Evolutionary conservation across 1,140 invertebrate species (phyloP).

Genomic region (Oncopeltus fasciatus): DNA sequence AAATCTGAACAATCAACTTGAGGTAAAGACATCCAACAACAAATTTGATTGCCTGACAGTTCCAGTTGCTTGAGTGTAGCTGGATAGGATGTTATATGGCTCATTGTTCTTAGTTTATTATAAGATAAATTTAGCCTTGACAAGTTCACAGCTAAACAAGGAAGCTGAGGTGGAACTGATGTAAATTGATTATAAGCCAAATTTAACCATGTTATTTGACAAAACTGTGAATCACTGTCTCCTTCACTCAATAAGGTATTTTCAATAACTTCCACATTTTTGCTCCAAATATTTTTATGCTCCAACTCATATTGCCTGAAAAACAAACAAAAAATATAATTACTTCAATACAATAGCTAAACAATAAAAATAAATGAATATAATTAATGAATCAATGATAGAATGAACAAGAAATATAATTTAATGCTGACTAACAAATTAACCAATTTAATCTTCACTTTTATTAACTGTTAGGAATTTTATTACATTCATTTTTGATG

Average conservation of each 20-base stretch:
- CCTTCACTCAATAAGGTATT: constrained; percentile 37
- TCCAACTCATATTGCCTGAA: constrained; percentile 33
- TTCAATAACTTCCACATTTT: constrained; percentile 51
- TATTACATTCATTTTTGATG: too few relatives aligned
- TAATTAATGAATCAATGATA: too few relatives aligned
- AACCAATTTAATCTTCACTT: too few relatives aligned
- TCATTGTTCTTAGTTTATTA: constrained; percentile 57
- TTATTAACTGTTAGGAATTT: too few relatives aligned
- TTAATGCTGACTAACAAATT: too few relatives aligned
- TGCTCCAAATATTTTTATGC: constrained; percentile 59
- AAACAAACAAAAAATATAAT: constrained; percentile 4
- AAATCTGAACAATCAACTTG: constrained; percentile 44
- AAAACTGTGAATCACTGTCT: constrained; percentile 29
- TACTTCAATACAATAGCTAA: too few relatives aligned
- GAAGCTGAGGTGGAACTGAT: constrained; percentile 67
- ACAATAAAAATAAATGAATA: too few relatives aligned
- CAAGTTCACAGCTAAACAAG: constrained; percentile 74
- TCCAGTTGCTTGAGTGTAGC: constrained; percentile 78
- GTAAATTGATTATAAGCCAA: constrained; percentile 83
- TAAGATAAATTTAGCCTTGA: constrained; percentile 80
- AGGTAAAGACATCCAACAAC: constrained; percentile 70
- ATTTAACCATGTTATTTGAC: constrained; percentile 58
- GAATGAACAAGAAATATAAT: too few relatives aligned
- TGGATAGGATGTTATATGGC: constrained; percentile 80
- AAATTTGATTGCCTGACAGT: constrained; percentile 82